These are phyloP conservation scores for Cyanoramphus novaezelandiae DNA, from an alignment of 2,113 vertebrate species.

Conservation along the genomic window DNA sequence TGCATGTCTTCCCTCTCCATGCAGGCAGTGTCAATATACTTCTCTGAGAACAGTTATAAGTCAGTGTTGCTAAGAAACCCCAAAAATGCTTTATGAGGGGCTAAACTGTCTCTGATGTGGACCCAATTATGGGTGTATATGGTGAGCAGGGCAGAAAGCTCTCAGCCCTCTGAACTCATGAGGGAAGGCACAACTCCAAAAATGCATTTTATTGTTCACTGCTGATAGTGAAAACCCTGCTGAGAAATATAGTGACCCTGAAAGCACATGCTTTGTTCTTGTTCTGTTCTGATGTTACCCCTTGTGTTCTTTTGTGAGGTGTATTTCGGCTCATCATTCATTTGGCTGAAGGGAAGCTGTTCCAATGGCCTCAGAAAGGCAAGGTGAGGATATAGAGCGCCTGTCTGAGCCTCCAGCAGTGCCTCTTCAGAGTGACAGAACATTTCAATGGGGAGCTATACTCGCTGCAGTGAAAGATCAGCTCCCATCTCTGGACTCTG, in stretches of 20 bases:
- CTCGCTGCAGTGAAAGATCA: constrained; percentile 72
- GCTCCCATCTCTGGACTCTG: constrained; percentile 78
- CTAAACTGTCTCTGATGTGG: not conserved
- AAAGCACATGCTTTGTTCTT: not conserved
- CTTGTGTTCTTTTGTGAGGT: not conserved
- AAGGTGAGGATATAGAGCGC: not conserved
- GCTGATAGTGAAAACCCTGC: not conserved
- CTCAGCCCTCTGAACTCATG: not conserved
- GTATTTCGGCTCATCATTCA: not conserved
- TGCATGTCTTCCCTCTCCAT: not conserved
- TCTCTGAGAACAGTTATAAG: not conserved
- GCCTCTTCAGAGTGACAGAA: not conserved
- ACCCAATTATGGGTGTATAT: not conserved
- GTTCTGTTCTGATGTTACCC: not conserved
- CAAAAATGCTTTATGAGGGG: not conserved
- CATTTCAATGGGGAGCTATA: constrained; percentile 68
- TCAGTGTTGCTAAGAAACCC: not conserved
- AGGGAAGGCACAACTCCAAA: not conserved
- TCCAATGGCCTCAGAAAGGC: constrained; percentile 60
- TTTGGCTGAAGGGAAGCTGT: not conserved
- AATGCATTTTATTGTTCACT: not conserved
- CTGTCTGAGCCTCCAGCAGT: not conserved
- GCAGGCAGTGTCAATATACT: not conserved
- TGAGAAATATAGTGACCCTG: not conserved
- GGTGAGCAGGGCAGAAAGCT: not conserved